Evolutionary conservation across 64 coral and sea anemone genomes (phyloP).

Genomic region (Stichodactyla helianthus): DNA sequence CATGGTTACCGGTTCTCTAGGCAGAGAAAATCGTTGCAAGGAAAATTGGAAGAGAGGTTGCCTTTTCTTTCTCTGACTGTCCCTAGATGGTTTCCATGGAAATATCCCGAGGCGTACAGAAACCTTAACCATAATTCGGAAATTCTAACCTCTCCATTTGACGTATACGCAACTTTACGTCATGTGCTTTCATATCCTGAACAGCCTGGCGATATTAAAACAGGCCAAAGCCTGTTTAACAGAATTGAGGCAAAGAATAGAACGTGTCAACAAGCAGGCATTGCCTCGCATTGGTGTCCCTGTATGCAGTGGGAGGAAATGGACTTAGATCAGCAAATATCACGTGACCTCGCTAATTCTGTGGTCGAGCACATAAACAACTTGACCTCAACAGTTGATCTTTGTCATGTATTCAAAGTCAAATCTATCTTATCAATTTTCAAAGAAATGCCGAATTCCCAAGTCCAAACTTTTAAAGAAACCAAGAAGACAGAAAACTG

Average conservation of each 20-base stretch:
- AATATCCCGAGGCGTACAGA: constrained; percentile 31
- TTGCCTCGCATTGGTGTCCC: constrained; percentile 70
- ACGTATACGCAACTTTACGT: constrained; percentile 60
- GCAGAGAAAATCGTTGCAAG: constrained; percentile 46
- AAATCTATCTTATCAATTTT: not conserved
- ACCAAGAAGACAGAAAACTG: not conserved
- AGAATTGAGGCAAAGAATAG: constrained; percentile 30
- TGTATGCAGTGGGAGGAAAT: constrained; percentile 35
- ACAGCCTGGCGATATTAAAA: constrained; percentile 14
- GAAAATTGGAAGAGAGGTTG: constrained; percentile 63
- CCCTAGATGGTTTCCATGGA: constrained; percentile 43
- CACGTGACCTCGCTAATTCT: not conserved
- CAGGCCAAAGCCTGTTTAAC: constrained; percentile 53
- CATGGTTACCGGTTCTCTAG: constrained; percentile 37
- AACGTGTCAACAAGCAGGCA: constrained; percentile 37
- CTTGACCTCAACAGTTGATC: not conserved
- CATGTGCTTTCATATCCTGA: constrained; percentile 50
- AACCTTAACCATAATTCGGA: constrained; percentile 35
- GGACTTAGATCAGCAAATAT: not conserved
- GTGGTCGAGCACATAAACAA: constrained; percentile 39
- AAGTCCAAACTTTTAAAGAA: constrained; percentile 35
- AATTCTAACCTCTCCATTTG: constrained; percentile 53
- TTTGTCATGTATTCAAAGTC: constrained; percentile 20
- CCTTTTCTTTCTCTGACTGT: constrained; percentile 64
- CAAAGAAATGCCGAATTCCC: constrained; percentile 43